Evolutionary conservation across 2,888 invertebrate genomes (phyloP).

Genomic region (Morpho achilles): DNA sequence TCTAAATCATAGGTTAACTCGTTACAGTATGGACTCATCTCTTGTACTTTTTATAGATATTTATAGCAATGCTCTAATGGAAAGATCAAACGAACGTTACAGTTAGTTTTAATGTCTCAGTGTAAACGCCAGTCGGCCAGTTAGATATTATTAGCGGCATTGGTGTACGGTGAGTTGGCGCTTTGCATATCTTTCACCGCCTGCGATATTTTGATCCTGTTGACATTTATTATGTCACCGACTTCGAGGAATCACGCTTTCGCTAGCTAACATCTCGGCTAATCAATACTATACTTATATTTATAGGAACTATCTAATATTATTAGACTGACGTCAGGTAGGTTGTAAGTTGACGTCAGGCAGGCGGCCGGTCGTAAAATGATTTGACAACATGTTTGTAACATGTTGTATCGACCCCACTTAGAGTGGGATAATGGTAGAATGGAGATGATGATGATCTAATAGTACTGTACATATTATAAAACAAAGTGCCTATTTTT

Average conservation of each 20-base stretch:
- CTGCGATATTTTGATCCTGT: conserved; percentile 59
- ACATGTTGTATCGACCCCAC: too few relatives aligned
- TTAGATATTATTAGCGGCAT: conserved; percentile 75
- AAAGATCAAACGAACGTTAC: conserved; percentile 74
- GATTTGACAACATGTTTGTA: too few relatives aligned
- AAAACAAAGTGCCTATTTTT: too few relatives aligned
- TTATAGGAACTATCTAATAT: not conserved
- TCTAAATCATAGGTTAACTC: not conserved
- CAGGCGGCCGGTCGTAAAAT: too few relatives aligned
- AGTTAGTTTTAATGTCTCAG: conserved; percentile 77
- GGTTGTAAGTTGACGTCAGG: too few relatives aligned
- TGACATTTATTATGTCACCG: conserved; percentile 70
- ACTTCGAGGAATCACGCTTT: conserved; percentile 32
- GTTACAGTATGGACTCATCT: conserved; percentile 56
- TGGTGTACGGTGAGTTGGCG: conserved; percentile 44
- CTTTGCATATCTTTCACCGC: conserved; percentile 47
- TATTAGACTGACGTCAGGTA: too few relatives aligned
- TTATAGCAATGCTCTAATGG: conserved; percentile 72
- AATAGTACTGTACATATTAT: too few relatives aligned
- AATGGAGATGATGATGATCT: too few relatives aligned
- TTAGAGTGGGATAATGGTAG: too few relatives aligned
- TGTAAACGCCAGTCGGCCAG: conserved; percentile 62
- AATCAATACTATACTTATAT: not conserved
- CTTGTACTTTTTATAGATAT: conserved; percentile 63
- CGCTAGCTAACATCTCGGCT: conserved; percentile 4